A percentile compares a stretch with the other conserved stretches of the same genome.
Conservation (phyloP, 1,140 invertebrate species). For the Pseudobourletiella spinata region DNA sequence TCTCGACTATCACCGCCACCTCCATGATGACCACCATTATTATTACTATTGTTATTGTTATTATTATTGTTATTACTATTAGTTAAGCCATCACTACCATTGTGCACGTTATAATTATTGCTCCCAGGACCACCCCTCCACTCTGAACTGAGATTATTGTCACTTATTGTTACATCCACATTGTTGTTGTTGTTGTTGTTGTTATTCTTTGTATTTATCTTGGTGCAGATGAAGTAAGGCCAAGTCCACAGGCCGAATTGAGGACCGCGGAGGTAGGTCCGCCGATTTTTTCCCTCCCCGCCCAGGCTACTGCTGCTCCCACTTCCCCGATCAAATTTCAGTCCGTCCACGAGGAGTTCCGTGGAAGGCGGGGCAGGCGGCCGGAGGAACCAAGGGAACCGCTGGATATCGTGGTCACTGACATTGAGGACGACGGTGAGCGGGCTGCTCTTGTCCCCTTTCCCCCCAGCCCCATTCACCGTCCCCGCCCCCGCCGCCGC, state of each 20-base stretch:
- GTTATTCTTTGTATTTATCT: neutral
- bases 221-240: conserved; percentile 24
- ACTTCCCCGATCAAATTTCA: too few relatives aligned
- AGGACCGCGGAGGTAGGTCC: neutral
- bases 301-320: too few relatives aligned
- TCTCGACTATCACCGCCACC: neutral
- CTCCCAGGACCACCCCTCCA: too few relatives aligned
- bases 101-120: too few relatives aligned
- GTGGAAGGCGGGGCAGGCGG: too few relatives aligned
- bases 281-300: too few relatives aligned
- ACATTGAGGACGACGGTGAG: neutral
- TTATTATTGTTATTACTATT: neutral
- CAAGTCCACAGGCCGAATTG: conserved; percentile 18
- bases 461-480: too few relatives aligned
- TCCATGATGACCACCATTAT: neutral
- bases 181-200: neutral
- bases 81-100: neutral
- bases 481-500: neutral
- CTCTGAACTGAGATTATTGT: too few relatives aligned
- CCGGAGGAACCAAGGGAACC: neutral
- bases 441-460: too few relatives aligned
- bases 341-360: too few relatives aligned
- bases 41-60: conserved; percentile 3
- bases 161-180: too few relatives aligned
- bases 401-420: neutral